Conservation (phyloP, 2,113 vertebrate species). For the Vidua macroura region DNA sequence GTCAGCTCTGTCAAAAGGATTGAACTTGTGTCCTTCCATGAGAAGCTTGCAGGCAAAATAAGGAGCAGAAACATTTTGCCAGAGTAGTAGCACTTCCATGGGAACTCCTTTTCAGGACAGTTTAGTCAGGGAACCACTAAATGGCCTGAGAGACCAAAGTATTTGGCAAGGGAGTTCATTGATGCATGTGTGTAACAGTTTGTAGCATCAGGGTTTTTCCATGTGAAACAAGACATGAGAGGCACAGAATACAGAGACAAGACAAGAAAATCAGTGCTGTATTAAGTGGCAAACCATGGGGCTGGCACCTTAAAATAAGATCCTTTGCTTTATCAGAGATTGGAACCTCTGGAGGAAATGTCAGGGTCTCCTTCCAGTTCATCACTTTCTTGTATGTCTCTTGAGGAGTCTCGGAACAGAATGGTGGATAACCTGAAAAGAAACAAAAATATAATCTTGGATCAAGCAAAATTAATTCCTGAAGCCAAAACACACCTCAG, state of each 20-base stretch:
- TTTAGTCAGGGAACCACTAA: background rate
- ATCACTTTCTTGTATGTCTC: conserved; percentile 98
- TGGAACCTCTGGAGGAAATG: conserved; percentile 95
- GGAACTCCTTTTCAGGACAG: background rate
- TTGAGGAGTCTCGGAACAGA: conserved; percentile 98
- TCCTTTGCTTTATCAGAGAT: conserved; percentile 98
- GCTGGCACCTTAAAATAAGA: conserved; percentile 89
- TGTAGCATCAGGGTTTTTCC: background rate
- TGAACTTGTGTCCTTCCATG: background rate
- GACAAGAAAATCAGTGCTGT: background rate
- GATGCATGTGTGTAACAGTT: background rate
- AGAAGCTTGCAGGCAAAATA: background rate
- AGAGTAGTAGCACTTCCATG: background rate
- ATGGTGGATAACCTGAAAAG: conserved; percentile 90
- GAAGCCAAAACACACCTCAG: background rate
- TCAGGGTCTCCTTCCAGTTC: conserved; percentile 97
- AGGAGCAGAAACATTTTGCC: background rate
- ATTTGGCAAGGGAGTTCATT: background rate
- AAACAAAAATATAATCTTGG: background rate
- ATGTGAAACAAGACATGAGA: background rate
- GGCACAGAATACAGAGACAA: background rate
- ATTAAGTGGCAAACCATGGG: background rate
- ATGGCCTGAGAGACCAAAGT: background rate
- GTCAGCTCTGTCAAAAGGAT: background rate
- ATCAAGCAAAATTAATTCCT: background rate